Evolutionary conservation across 2,797 vertebrate genomes (phyloP).

Genomic region (Girardinus metallicus): DNA sequence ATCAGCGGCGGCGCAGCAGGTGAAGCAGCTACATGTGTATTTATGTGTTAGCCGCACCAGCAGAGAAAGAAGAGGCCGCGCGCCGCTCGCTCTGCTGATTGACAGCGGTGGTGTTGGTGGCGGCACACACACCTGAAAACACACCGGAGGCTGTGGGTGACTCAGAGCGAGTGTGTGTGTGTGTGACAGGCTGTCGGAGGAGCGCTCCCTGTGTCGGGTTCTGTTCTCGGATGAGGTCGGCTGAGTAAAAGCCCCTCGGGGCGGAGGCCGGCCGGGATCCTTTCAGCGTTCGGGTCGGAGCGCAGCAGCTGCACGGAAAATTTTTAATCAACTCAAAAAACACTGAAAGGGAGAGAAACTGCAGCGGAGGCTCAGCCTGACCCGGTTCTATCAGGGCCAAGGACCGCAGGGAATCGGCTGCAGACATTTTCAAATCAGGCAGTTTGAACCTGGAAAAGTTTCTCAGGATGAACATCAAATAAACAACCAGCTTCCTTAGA

Average conservation of each 20-base stretch:
- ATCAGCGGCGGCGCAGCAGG: slow-evolving; percentile 53
- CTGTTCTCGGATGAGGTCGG: slow-evolving; percentile 59
- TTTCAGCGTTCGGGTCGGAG: slow-evolving; percentile 37
- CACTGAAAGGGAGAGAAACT: slow-evolving; percentile 9
- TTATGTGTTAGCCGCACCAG: slow-evolving; percentile 39
- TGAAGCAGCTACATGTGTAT: slow-evolving; percentile 45
- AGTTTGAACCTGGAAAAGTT: slow-evolving; percentile 9
- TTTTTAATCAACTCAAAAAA: slow-evolving; percentile 29
- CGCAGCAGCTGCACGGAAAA: slow-evolving; percentile 34
- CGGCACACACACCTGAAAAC: slow-evolving; percentile 16
- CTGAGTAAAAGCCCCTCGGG: slow-evolving; percentile 46
- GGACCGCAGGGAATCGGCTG: slow-evolving; percentile 4
- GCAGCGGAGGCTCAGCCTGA: slow-evolving; percentile 12
- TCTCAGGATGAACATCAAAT: background rate
- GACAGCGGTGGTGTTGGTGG: slow-evolving; percentile 62
- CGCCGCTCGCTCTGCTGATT: slow-evolving; percentile 66
- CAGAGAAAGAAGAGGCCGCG: slow-evolving; percentile 49
- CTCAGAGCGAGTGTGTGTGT: slow-evolving; percentile 44
- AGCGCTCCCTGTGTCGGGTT: slow-evolving; percentile 60
- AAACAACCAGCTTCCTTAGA: background rate
- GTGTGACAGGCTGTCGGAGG: slow-evolving; percentile 68
- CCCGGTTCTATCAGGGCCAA: slow-evolving; percentile 21
- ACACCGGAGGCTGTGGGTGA: slow-evolving; percentile 35
- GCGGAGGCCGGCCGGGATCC: slow-evolving; percentile 38
- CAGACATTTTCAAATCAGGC: slow-evolving; percentile 9